Conservation (phyloP, 2,888 invertebrate species). For the Platerodrilus igneus region DNA sequence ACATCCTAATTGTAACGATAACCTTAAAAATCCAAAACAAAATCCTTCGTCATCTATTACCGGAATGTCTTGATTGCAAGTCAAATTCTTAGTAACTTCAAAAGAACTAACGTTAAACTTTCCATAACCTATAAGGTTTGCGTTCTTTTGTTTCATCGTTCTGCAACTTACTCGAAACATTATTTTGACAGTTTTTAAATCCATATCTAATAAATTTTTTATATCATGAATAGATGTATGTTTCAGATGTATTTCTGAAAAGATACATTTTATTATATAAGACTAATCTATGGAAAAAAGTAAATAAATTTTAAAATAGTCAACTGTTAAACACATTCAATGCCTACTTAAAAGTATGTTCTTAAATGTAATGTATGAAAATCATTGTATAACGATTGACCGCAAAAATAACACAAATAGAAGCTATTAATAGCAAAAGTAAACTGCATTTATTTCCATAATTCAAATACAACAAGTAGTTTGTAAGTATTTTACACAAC, state of each 20-base stretch:
- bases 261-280: conserved; percentile 3
- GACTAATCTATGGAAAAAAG: not conserved
- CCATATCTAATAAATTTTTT: conserved; percentile 37
- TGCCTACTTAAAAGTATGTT: too few species aligned
- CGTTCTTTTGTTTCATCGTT: conserved; percentile 46
- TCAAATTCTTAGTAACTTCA: conserved; percentile 39
- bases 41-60: conserved; percentile 45
- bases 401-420: too few species aligned
- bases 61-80: conserved; percentile 43
- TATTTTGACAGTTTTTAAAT: conserved; percentile 40
- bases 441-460: too few species aligned
- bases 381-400: too few species aligned
- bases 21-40: conserved; percentile 46
- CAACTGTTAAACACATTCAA: too few species aligned
- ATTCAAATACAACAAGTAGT: too few species aligned
- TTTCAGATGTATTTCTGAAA: conserved; percentile 48
- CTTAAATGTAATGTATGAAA: too few species aligned
- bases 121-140: conserved; percentile 47
- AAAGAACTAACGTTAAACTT: conserved; percentile 44
- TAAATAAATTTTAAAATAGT: not conserved
- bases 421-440: too few species aligned
- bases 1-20: conserved; percentile 49
- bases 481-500: too few species aligned
- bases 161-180: conserved; percentile 49
- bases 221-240: conserved; percentile 48